Base-by-base conservation (phyloP, 2,888 invertebrate species). In the Dryobota labecula region DNA sequence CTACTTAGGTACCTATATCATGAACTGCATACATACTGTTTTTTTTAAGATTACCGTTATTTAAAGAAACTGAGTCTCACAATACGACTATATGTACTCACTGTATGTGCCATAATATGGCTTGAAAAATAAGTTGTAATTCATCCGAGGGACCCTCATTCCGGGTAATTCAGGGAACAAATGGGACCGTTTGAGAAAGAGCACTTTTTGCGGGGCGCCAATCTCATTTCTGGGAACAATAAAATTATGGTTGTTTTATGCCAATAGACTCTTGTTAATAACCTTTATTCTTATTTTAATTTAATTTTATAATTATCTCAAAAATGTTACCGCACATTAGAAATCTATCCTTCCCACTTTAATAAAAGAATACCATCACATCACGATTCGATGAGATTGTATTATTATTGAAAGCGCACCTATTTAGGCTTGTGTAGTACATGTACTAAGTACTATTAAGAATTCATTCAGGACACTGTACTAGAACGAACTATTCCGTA, bases 91-190 rank as follows among this genome's bases (percentile, higher is more conserved):
- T 51, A 53, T 7, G 36, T 24, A 49, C 33, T 36, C 79, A 73
- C 83, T 86, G 82, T 87, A 90, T 90, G 87, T 87, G 88, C 91
- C 89, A 89, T 82, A 79, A 89, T 82, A 79, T 86, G 82, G 86
- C 58, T 74, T 74, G 80, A 90, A 90, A 92, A 92, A 90, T 92
- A 92, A 92, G 89, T 90, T 89, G 89, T 92, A 90, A 90, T 89
- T 86, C 88, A 87, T 84, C 88, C 83, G 87, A 88, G 87, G 88
- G 90, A 90, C 90, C 90, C 90, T 90, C 90, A 86, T 90, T 86
- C 84, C 88, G 78, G 82, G 84, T 84, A 84, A 88, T 89, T 88
- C 84, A 82, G 84, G 81, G 88, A 90, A 92, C 91, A 92, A 93
- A 92, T 91, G 90, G 89, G 87, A 85, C 80, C 84, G 85, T 90